Base-by-base conservation (phyloP, 2,888 invertebrate genomes). In the Norana najaformis region DNA sequence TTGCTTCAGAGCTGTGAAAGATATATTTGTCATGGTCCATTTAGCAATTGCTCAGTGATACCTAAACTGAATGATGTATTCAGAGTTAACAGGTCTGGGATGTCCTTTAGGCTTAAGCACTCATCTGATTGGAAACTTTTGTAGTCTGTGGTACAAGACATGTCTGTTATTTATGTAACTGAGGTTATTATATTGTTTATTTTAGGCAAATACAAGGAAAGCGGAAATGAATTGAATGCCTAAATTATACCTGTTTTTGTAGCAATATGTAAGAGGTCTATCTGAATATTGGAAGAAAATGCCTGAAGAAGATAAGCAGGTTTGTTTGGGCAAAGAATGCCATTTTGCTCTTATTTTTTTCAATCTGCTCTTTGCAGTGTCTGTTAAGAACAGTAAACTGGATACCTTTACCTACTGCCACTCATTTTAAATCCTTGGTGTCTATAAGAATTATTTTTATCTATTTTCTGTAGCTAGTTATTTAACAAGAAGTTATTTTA, bases 291-390 rank as follows among this genome's bases (percentile, higher is more conserved):
- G 90, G 90, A 89, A 90, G 89, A 90, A 90, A 41, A 89, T 90
- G 90, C 89, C 90, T 3, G 90, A 89, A 34, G 90, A 90, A 85
- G 90, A 90, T 85, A 90, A 90, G 39, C 41, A 89, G 89, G 90
- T 90, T n/a, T 69, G 69, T 69, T 69, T 69, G 23, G 69, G 30
- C 69, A 69, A 16, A 69, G 69, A 4, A 16, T 16, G 2, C n/a
- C 5, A n/a, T 16, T 11, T 30, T 69, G 4, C 13, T 69, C 30
- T 69, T n/a, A 13, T 69, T 69, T 69, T 69, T n/a, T 69, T 11
- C n/a, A 69, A 69, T 69, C 69, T 69, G 69, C 69, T 69, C 30
- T 69, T n/a, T 69, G 69, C 69, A 30, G 30, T 69, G 30, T 69
- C 13, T 30, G n/a, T n/a, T 8, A 69, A 69, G n/a, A 30, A 69